These are phyloP conservation scores for Poecilus cupreus DNA, from an alignment of 2,888 invertebrate species.

Conservation along the genomic window DNA sequence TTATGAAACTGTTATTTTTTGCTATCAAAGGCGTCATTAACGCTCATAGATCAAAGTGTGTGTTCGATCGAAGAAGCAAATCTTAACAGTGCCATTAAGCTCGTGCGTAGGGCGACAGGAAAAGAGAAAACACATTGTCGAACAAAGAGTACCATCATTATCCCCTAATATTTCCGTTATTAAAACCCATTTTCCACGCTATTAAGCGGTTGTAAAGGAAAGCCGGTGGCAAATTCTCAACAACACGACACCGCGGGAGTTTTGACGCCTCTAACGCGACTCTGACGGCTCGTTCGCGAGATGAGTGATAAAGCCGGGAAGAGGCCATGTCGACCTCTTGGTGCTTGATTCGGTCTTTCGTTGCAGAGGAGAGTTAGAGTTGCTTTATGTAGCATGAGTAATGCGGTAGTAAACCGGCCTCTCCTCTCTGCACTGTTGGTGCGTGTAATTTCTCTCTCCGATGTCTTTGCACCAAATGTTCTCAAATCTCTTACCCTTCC, in stretches of 20 bases:
- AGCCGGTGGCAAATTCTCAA: constrained; percentile 43
- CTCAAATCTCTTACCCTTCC: constrained; percentile 28
- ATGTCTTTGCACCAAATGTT: constrained; percentile 31
- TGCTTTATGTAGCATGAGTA: constrained; percentile 55
- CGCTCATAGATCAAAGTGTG: neutral
- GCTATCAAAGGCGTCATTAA: neutral
- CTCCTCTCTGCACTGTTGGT: neutral
- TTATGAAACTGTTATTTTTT: neutral
- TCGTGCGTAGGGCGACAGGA: neutral
- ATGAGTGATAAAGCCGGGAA: constrained; percentile 27
- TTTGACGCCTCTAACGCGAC: constrained; percentile 42
- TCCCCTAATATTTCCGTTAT: constrained; percentile 57
- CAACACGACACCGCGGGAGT: constrained; percentile 19
- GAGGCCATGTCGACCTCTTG: neutral
- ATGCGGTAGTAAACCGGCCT: constrained; percentile 46
- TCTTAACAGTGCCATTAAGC: constrained; percentile 37
- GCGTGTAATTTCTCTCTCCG: constrained; percentile 20
- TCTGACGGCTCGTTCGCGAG: constrained; percentile 50
- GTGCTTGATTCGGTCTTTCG: neutral
- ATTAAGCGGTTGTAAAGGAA: constrained; percentile 46
- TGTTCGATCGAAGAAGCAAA: constrained; percentile 8
- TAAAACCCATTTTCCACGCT: constrained; percentile 56
- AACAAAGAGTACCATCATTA: constrained; percentile 55
- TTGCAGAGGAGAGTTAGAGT: neutral
- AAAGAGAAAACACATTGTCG: constrained; percentile 35